A percentile compares a stretch with the other conserved stretches of the same genome.
Conservation (phyloP, 2,113 vertebrate genomes). For the Panthera tigris region DNA sequence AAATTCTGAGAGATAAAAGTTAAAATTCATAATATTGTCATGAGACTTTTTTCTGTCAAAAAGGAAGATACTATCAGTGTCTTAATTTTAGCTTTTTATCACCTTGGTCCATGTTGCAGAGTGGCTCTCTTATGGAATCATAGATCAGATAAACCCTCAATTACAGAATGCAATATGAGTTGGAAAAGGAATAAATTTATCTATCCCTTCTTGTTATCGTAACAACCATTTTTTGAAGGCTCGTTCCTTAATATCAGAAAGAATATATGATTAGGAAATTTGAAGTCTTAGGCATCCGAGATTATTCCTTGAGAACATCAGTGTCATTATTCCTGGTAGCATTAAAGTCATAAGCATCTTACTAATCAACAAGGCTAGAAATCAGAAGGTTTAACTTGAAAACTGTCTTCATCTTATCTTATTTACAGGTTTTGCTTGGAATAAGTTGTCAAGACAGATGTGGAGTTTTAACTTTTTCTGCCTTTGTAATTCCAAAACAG, state of each 20-base stretch:
- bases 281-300: background rate
- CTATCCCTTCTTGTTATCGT: background rate
- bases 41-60: background rate
- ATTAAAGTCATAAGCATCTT: background rate
- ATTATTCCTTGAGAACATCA: background rate
- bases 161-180: background rate
- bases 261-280: background rate
- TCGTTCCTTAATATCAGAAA: background rate
- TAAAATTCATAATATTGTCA: background rate
- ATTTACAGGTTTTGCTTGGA: background rate
- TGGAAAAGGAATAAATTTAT: background rate
- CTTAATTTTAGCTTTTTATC: slow-evolving; percentile 17
- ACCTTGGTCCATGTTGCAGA: background rate
- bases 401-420: background rate
- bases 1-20: background rate
- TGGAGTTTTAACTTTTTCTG: slow-evolving; percentile 11
- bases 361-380: background rate
- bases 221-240: background rate
- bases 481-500: slow-evolving; percentile 2
- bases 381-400: background rate
- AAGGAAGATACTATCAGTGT: background rate
- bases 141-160: background rate
- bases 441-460: background rate
- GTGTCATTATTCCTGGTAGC: background rate
- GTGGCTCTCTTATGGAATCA: background rate